These are phyloP conservation scores for Lytechinus variegatus DNA, from an alignment of 35 echinoderm and acorn worm species.

Conservation along the genomic window DNA sequence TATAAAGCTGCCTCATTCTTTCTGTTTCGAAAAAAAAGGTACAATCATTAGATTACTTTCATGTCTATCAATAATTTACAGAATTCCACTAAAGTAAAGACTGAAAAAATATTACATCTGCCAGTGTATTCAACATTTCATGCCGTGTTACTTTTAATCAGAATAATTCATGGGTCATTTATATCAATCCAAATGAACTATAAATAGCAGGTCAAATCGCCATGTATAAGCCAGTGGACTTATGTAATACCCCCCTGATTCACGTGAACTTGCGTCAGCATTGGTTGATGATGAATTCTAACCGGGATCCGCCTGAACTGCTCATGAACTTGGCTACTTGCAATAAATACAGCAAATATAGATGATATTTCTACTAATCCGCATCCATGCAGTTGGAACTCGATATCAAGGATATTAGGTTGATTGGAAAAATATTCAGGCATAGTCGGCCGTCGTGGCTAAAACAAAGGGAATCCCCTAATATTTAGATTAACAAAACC, in stretches of 20 bases:
- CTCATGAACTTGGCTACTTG: neutral
- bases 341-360: neutral
- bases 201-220: neutral
- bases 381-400: neutral
- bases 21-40: too few species aligned
- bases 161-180: neutral
- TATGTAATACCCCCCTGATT: neutral
- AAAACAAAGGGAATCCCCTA: neutral
- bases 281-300: neutral
- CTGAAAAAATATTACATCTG: too few species aligned
- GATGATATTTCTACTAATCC: slow-evolving; percentile 3
- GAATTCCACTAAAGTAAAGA: too few species aligned
- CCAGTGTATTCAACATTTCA: too few species aligned
- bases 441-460: neutral
- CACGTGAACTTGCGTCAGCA: neutral
- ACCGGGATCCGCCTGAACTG: neutral
- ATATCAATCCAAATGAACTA: neutral
- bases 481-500: neutral
- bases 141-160: neutral
- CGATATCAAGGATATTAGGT: neutral
- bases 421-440: slow-evolving; percentile 2
- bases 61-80: too few species aligned
- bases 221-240: neutral
- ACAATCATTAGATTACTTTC: too few species aligned
- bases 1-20: too few species aligned